Evolutionary conservation across 2,888 invertebrate genomes (phyloP).

Genomic region (Lasioglossum morio): DNA sequence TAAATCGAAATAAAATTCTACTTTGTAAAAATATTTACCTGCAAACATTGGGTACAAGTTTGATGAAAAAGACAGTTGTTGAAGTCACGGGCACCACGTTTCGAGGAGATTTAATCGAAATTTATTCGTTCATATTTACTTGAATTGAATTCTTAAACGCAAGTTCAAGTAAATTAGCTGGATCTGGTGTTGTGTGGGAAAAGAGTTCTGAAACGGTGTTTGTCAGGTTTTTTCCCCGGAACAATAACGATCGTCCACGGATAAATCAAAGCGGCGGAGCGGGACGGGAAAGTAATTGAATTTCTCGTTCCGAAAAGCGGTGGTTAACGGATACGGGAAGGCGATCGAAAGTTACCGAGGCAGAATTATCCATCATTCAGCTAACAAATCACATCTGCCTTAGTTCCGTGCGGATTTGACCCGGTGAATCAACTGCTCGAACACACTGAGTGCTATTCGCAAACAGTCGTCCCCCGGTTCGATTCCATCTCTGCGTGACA

Average conservation of each 20-base stretch:
- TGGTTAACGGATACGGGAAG: constrained; percentile 3
- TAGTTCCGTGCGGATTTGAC: constrained; percentile 28
- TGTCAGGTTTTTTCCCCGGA: neutral
- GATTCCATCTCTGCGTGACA: constrained; percentile 50
- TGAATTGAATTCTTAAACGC: too few relatives aligned
- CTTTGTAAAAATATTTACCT: too few relatives aligned
- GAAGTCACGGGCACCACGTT: too few relatives aligned
- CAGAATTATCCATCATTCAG: neutral
- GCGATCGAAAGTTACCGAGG: constrained; percentile 8
- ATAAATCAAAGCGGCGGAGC: neutral
- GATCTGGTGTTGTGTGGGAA: neutral
- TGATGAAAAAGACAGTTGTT: too few relatives aligned
- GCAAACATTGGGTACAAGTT: too few relatives aligned
- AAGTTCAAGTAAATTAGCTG: neutral
- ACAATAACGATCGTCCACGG: neutral
- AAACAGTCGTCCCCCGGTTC: constrained; percentile 38
- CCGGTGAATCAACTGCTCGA: constrained; percentile 31
- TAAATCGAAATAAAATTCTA: too few relatives aligned
- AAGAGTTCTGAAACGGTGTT: neutral
- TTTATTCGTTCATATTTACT: too few relatives aligned
- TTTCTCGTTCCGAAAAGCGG: neutral
- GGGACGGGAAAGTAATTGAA: neutral
- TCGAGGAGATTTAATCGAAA: too few relatives aligned
- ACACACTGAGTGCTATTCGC: constrained; percentile 36
- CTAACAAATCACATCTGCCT: constrained; percentile 30